These are phyloP conservation scores for Colius striatus DNA, from an alignment of 2,113 vertebrate genomes.

Conservation along the genomic window DNA sequence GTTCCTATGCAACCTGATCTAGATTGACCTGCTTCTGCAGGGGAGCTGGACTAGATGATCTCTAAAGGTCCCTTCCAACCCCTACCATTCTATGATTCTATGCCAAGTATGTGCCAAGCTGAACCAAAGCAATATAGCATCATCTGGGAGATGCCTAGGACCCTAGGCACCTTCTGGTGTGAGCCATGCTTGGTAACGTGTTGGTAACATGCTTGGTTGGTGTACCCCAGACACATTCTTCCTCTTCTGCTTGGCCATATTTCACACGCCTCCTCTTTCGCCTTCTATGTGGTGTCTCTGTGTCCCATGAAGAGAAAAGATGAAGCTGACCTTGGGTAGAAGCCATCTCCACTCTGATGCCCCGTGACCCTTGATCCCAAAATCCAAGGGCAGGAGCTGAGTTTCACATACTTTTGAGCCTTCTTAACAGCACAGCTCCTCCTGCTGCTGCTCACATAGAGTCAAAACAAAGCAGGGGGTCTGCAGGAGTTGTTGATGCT, in stretches of 20 bases:
- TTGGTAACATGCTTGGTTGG: background rate
- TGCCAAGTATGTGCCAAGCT: background rate
- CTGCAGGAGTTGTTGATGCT: background rate
- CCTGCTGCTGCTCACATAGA: background rate
- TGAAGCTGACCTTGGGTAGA: background rate
- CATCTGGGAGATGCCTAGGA: background rate
- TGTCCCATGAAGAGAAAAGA: background rate
- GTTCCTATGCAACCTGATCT: no score
- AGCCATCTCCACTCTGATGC: background rate
- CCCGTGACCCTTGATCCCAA: background rate
- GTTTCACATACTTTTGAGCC: background rate
- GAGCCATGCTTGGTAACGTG: background rate
- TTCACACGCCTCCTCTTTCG: background rate
- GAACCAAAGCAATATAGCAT: background rate
- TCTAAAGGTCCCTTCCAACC: background rate
- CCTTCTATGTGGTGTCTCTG: rapidly evolving
- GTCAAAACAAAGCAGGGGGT: background rate
- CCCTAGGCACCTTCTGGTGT: background rate
- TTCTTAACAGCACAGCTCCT: background rate
- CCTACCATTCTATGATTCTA: background rate
- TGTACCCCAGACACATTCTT: background rate
- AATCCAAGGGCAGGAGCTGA: background rate
- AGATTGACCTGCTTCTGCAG: no score
- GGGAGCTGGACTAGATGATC: no score
- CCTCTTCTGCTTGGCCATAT: background rate